Base-by-base conservation (phyloP, 2,888 invertebrate species). In the Pycnomerus fuliginosus region DNA sequence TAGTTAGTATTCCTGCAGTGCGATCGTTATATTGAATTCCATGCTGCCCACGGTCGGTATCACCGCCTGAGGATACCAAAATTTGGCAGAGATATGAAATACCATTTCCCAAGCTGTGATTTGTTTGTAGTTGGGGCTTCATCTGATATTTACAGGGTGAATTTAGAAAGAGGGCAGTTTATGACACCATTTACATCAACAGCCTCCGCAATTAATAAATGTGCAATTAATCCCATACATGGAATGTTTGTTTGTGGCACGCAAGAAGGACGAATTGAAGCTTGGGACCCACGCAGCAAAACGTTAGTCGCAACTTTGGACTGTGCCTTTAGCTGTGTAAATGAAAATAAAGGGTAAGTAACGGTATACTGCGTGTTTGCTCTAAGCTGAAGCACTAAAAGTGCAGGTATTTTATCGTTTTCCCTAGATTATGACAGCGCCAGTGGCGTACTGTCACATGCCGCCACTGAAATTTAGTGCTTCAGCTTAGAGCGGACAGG, bases 151-250 rank as follows among this genome's bases (percentile, higher is more conserved):
- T 97, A 92, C 68, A 83, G 99, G 53, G 76, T 99, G 44, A 99
- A 99, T 76, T 77, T 99, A 54, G 96, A 98, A 74, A 81, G 92
- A 63, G 99, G 99, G 0, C 88, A 93, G 64, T 99, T 97, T 73
- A 74, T 97, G 63, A 86, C 88, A 57, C 89, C 98, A 1, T 85
- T 84, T 64, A 76, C 79, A 42, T 85, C 91, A 2, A 84, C 84
- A 49, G 84, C 87, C 8, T 79, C 80, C 45, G 80, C 83, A 50
- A 79, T 92, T 13, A 94, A 93, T 67, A 87, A 87, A 62, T 90
- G 92, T 67, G 80, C 82, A 52, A 82, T 97, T 7, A 97, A 93
- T 76, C 84, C 89, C 0, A 82, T 84, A 36, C 96, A 98, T 78
- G 84, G 96, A 55, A 76, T 99, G 33, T 73, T 99, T 12, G 74